Evolutionary conservation across 2,797 vertebrate species (phyloP), one percentile per base, ranked within the genome.

Genomic region (Pangasius djambal): DNA sequence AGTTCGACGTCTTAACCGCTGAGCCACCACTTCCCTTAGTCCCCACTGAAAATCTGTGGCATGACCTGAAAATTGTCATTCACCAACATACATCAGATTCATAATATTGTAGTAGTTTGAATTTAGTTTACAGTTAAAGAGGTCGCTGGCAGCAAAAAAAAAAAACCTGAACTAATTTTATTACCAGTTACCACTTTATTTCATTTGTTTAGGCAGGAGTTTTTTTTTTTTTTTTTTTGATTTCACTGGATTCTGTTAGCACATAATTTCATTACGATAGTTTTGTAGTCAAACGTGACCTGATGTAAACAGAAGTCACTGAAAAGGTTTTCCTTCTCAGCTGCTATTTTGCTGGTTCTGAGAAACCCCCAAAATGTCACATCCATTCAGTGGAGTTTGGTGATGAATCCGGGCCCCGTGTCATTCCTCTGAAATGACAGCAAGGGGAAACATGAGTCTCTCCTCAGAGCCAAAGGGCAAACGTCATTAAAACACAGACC

Each of bases 401-500:
- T 3, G 31, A 25, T 7, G 37, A 83, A 55, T 44, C 40, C 40
- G 1, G 7, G 82, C 59, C n/a, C 12, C 2, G 34, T 83, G 10
- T 28, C 34, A 61, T 63, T 63, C 78, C 37, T 44, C 13, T 63
- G 37, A 83, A 81, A 59, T 65, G 61, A 69, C 86, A 87, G 72
- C 40, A 48, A 61, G 34, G 28, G 67, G 67, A 72, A 83, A 48
- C 50, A 40, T 8, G 61, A 72, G 65, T 22, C 77, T 81, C 50
- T 75, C 22, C 77, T 87, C 34, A 82, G 16, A 37, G 44, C 48
- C 20, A 78, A 87, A 87, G 86, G 37, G 78, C 61, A 88, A 75
- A 63, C 44, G 74, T 44, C 50, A 87, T 92, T 89, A 89, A 72
- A 34, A 82, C n/a, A 85, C n/a, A 0, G 52, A 9, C 89, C 90